These are phyloP conservation scores for Champsocephalus gunnari DNA, from an alignment of 2,797 vertebrate species.

Conservation along the genomic window DNA sequence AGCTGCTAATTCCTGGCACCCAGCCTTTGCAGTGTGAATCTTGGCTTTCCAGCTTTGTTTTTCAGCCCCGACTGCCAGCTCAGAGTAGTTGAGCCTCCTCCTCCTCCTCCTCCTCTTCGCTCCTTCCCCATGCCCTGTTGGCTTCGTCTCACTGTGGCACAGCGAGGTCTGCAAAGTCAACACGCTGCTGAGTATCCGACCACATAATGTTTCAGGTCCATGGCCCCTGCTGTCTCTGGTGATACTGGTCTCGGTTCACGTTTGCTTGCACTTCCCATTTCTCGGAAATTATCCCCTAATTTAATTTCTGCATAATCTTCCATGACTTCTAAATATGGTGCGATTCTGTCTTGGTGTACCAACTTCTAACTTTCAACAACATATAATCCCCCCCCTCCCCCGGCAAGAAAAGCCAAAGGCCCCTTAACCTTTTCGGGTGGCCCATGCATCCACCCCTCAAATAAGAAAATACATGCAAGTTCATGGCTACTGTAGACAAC, in stretches of 20 bases:
- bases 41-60: conserved; percentile 39
- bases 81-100: conserved; percentile 32
- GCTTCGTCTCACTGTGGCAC: conserved; percentile 47
- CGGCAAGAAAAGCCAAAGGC: too few relatives aligned
- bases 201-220: conserved; percentile 50
- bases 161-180: conserved; percentile 52
- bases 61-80: conserved; percentile 38
- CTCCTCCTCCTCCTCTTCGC: conserved; percentile 13
- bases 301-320: conserved; percentile 9
- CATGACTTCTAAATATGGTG: background rate
- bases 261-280: conserved; percentile 27
- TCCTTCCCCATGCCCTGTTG: conserved; percentile 52
- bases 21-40: conserved; percentile 16
- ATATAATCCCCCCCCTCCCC: background rate
- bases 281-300: conserved; percentile 1
- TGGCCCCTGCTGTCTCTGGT: conserved; percentile 23
- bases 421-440: too few relatives aligned
- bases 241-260: conserved; percentile 30
- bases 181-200: conserved; percentile 49
- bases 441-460: too few relatives aligned
- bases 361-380: background rate
- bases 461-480: too few relatives aligned
- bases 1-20: conserved; percentile 29
- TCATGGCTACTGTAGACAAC: too few relatives aligned
- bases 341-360: conserved; percentile 1